A percentile compares a stretch with the other conserved stretches of the same genome.
Evolutionary conservation across 2,797 vertebrate genomes (phyloP).

Genomic region (Falco cherrug): DNA sequence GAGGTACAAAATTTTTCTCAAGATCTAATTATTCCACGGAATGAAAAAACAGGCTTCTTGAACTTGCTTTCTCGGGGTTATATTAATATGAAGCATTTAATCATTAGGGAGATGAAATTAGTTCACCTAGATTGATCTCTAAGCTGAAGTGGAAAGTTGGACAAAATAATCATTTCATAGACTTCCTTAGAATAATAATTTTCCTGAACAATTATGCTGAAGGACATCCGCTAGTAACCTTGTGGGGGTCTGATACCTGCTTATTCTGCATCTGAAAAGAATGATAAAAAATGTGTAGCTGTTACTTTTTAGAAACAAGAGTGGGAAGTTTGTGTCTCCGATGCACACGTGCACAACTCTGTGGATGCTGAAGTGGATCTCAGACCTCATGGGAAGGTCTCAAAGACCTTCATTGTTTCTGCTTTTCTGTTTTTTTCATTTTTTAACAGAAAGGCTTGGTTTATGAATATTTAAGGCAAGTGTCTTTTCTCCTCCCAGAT

Average conservation of each 20-base stretch:
- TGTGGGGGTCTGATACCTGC: neutral
- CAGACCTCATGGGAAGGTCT: neutral
- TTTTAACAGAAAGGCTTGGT: neutral
- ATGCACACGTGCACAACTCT: accelerated
- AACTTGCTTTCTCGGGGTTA: slow-evolving; percentile 31
- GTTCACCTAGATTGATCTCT: slow-evolving; percentile 54
- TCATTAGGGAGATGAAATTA: slow-evolving; percentile 63
- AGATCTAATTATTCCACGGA: slow-evolving; percentile 33
- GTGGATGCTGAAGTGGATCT: neutral
- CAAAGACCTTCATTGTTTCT: neutral
- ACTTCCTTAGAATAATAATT: slow-evolving; percentile 53
- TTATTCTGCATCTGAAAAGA: neutral
- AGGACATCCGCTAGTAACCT: slow-evolving; percentile 2
- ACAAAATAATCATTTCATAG: slow-evolving; percentile 40
- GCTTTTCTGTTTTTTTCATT: neutral
- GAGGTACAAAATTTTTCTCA: neutral
- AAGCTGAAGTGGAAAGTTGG: slow-evolving; percentile 1
- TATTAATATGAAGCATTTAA: slow-evolving; percentile 61
- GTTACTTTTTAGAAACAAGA: accelerated
- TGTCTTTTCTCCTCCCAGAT: neutral
- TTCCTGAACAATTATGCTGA: neutral
- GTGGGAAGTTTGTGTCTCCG: neutral
- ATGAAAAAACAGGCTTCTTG: slow-evolving; percentile 17
- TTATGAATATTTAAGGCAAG: neutral
- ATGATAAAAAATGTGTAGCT: neutral